phyloP scores from a whole-genome alignment of 2,888 invertebrate genomes.

The Xanthia togata region DNA sequence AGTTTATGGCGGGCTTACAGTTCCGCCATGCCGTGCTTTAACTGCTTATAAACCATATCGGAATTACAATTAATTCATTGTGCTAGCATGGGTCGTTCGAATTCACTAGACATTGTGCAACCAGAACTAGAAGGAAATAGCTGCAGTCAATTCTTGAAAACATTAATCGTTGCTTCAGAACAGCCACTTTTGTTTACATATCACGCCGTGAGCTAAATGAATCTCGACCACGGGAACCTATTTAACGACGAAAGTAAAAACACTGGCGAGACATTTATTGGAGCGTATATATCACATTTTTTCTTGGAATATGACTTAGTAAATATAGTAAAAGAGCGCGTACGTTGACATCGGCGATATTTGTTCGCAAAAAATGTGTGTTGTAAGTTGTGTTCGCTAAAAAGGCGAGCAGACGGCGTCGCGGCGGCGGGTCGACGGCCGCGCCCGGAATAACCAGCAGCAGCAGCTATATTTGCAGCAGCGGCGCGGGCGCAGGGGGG shows the following conservation, averaged over 20 bases:
- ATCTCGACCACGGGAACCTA: constrained; percentile 54
- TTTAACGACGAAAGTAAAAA: constrained; percentile 59
- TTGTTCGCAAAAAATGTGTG: constrained; percentile 86
- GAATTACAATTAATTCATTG: constrained; percentile 70
- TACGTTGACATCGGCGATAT: constrained; percentile 86
- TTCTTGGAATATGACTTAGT: constrained; percentile 75
- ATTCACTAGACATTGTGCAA: constrained; percentile 48
- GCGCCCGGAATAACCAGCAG: constrained; percentile 89
- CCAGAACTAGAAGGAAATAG: constrained; percentile 31
- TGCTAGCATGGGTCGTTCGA: constrained; percentile 36
- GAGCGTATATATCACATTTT: constrained; percentile 70
- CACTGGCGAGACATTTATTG: constrained; percentile 67
- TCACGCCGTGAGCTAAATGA: constrained; percentile 50
- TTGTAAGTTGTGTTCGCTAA: constrained; percentile 88
- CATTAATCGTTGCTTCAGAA: constrained; percentile 44
- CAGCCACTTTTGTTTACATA: constrained; percentile 59
- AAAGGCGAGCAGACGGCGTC: constrained; percentile 90
- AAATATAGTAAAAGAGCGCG: constrained; percentile 77
- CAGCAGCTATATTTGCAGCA: constrained; percentile 90
- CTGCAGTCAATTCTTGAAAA: constrained; percentile 49
- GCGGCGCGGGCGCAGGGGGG: constrained; percentile 82
- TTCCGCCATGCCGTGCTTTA: constrained; percentile 70
- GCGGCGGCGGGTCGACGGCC: constrained; percentile 90
- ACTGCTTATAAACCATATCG: constrained; percentile 72
- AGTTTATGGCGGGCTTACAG: constrained; percentile 79